Conservation (phyloP, 2,113 vertebrate species). For the Catharus minimus region DNA sequence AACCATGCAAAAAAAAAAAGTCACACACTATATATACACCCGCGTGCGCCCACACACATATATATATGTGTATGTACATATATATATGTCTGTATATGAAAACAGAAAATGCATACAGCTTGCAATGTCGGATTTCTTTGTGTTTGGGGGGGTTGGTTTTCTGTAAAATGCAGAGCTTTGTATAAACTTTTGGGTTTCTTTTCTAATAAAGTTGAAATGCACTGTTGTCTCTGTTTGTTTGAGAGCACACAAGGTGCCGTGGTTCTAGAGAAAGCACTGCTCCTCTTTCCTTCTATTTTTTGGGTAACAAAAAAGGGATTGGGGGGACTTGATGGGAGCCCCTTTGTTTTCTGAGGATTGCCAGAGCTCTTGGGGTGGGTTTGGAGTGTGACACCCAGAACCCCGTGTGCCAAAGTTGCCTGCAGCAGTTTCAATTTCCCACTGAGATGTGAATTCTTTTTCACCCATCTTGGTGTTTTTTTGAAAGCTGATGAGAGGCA, state of each 20-base stretch:
- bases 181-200: conserved; percentile 50
- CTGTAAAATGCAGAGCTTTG: conserved; percentile 67
- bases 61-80: conserved; percentile 36
- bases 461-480: neutral
- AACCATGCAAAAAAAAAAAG: conserved; percentile 48
- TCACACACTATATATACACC: conserved; percentile 31
- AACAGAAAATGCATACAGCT: conserved; percentile 42
- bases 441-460: neutral
- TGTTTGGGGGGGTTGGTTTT: conserved; percentile 37
- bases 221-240: conserved; percentile 10
- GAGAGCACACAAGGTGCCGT: neutral
- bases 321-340: neutral
- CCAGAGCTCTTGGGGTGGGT: neutral
- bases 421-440: neutral
- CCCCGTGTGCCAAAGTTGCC: neutral
- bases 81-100: conserved; percentile 40
- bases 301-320: neutral
- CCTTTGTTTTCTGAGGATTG: neutral
- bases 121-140: conserved; percentile 12
- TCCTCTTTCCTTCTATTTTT: neutral
- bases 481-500: neutral
- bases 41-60: neutral
- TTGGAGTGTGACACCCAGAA: neutral
- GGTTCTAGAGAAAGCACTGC: neutral
- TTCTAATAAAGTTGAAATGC: conserved; percentile 69